A percentile compares a stretch with the other conserved stretches of the same genome.
Evolutionary conservation across 2,888 invertebrate genomes (phyloP).

Genomic region (Ophion obscuratus): DNA sequence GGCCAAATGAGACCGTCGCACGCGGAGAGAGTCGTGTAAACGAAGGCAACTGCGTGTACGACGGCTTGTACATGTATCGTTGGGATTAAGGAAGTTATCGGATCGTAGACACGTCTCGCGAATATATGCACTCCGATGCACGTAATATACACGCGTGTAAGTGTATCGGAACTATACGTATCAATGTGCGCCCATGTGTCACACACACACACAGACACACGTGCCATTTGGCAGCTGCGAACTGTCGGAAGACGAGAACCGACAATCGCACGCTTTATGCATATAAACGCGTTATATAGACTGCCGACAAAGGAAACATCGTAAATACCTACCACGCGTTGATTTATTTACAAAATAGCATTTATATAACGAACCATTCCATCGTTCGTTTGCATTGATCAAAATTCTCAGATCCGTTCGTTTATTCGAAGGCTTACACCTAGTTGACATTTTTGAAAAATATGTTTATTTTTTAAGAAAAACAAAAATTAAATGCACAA

Average conservation of each 20-base stretch:
- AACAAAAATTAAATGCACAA: no score
- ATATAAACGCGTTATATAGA: conserved; percentile 3
- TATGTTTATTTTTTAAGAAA: no score
- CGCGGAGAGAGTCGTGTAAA: conserved; percentile 11
- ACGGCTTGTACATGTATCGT: conserved; percentile 20
- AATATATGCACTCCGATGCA: conserved; percentile 26
- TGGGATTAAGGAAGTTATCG: conserved; percentile 55
- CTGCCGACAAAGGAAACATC: background rate
- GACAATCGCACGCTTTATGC: conserved; percentile 47
- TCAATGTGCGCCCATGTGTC: background rate
- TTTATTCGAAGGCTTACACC: no score
- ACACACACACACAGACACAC: background rate
- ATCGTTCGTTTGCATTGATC: background rate
- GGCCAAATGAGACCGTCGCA: conserved; percentile 15
- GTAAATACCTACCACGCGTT: background rate
- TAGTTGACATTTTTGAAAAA: no score
- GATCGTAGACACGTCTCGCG: conserved; percentile 57
- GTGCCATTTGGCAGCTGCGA: conserved; percentile 45
- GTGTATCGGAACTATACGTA: background rate
- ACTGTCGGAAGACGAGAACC: conserved; percentile 36
- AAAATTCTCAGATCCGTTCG: background rate
- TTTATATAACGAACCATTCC: background rate
- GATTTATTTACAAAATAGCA: background rate
- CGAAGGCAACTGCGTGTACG: conserved; percentile 23
- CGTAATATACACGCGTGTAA: background rate